Base-by-base conservation (phyloP, 2,888 invertebrate genomes). In the Platycnemis pennipes region DNA sequence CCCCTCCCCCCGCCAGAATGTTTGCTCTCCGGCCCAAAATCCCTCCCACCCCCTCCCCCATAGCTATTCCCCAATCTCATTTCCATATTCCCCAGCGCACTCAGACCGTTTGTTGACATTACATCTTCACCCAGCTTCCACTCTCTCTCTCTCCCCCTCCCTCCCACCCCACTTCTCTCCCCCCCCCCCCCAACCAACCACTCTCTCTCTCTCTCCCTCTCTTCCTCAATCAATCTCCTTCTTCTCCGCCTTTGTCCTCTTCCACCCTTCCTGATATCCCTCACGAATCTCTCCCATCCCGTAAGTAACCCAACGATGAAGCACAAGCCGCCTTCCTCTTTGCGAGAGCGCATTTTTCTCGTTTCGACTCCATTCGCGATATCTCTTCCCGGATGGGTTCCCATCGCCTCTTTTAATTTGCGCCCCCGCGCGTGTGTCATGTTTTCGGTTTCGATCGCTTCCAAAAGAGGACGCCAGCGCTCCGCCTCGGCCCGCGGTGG, bases 61-160 rank as follows among this genome's bases (percentile, higher is more conserved):
- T 31, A n/a, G 42, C 91, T 91, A 91, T 91, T 91, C 91, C 91
- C 91, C 63, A 63, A 91, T 91, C 91, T 91, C 91, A 91, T 91
- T 91, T 91, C 91, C 91, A 91, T 91, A 91, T 91, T 91, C 91
- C 91, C 91, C 49, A 63, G 56, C 91, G 91, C 91, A 91, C 91
- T 91, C 91, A 91, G 53, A 11, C 56, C 91, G 91, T 91, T 91
- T 91, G 91, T 91, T 91, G 91, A 91, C 91, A 91, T 91, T 91
- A 91, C 91, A 91, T 91, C 91, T 91, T 91, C 91, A 91, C 91
- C 91, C 91, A 63, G 63, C 91, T 91, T 91, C 91, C 91, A 91
- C 91, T 91, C 63, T 91, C 91, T 63, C 37, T n/a, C 7, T 44
- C 56, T 42, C 42, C 16, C n/a, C 0, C 89, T 22, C 56, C 22